Evolutionary conservation across 2,113 vertebrate species (phyloP).

Genomic region (Sula dactylatra): DNA sequence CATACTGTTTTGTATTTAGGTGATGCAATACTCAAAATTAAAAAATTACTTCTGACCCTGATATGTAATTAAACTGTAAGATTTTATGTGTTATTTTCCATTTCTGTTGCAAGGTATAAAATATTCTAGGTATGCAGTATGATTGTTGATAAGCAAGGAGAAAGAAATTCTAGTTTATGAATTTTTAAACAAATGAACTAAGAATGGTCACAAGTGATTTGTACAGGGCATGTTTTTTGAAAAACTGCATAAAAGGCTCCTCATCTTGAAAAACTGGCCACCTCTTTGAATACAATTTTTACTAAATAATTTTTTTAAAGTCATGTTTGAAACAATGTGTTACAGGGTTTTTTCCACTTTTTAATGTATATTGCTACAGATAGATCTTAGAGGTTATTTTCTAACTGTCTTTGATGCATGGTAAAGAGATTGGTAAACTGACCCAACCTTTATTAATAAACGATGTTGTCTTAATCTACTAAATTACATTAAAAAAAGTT

Average conservation of each 20-base stretch:
- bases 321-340: not conserved
- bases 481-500: not conserved
- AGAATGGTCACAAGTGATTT: not conserved
- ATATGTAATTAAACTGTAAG: not conserved
- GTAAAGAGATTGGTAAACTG: not conserved
- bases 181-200: constrained; percentile 10
- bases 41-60: not conserved
- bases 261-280: not conserved
- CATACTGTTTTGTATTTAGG: not conserved
- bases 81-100: not conserved
- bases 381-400: not conserved
- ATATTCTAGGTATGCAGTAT: not conserved
- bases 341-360: not conserved
- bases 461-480: not conserved
- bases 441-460: not conserved
- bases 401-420: not conserved
- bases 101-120: not conserved
- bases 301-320: not conserved
- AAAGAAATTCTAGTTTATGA: constrained; percentile 15
- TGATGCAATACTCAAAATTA: not conserved
- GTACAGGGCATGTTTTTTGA: not conserved
- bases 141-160: not conserved
- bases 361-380: not conserved
- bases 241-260: not conserved
- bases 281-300: not conserved